Evolutionary conservation across 2,113 vertebrate genomes (phyloP).

Genomic region (Microtus oregoni): DNA sequence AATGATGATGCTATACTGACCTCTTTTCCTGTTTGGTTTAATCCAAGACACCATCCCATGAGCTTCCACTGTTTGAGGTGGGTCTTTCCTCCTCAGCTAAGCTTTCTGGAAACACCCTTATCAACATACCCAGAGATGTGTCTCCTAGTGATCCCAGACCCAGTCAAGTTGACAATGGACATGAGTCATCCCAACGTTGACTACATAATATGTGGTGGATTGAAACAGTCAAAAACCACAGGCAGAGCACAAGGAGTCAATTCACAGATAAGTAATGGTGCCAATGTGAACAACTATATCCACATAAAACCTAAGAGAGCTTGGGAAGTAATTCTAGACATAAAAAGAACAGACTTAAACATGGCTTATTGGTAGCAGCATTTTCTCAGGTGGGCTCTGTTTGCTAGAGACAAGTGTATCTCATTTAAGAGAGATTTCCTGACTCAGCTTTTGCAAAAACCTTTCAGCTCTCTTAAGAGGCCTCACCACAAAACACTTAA

Average conservation of each 20-base stretch:
- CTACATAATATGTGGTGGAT: not conserved
- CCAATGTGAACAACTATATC: too few species aligned
- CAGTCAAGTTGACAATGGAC: not conserved
- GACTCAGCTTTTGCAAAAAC: too few species aligned
- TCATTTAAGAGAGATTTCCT: too few species aligned
- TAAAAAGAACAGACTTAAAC: too few species aligned
- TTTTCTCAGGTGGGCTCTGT: too few species aligned
- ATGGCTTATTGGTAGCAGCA: too few species aligned
- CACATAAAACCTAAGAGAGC: too few species aligned
- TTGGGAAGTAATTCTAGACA: too few species aligned
- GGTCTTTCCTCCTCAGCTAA: not conserved
- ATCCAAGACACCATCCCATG: not conserved
- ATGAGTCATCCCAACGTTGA: not conserved
- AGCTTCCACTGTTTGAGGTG: not conserved
- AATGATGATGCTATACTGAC: too few species aligned
- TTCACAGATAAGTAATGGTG: not conserved
- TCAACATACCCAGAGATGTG: not conserved
- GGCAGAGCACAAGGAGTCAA: not conserved
- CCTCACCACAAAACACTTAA: too few species aligned
- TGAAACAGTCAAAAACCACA: not conserved
- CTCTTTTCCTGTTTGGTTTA: not conserved
- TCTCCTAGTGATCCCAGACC: not conserved
- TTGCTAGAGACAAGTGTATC: too few species aligned
- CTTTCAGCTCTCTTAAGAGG: too few species aligned
- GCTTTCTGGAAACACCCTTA: not conserved